A percentile compares a stretch with the other conserved stretches of the same genome.
Evolutionary conservation across 2,113 vertebrate species (phyloP).

Genomic region (Campylorhamphus procurvoides): DNA sequence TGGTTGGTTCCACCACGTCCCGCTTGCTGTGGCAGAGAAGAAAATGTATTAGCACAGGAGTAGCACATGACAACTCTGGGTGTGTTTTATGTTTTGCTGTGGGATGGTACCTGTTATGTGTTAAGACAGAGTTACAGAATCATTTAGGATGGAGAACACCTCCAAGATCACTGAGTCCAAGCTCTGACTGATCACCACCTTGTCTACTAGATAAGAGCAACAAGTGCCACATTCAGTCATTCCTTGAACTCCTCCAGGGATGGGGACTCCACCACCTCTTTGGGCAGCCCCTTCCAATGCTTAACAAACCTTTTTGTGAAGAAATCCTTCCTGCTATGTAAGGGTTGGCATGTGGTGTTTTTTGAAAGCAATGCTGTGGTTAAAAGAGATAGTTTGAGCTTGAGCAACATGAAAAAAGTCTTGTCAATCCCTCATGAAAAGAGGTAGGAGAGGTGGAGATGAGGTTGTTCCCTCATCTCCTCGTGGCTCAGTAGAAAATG

Average conservation of each 20-base stretch:
- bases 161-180: not conserved
- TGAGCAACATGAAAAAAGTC: not conserved
- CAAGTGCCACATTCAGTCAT: not conserved
- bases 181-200: not conserved
- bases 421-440: not conserved
- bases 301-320: not conserved
- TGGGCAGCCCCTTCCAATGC: not conserved
- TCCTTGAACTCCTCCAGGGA: not conserved
- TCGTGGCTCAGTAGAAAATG: not conserved
- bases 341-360: not conserved
- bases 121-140: not conserved
- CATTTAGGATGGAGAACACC: not conserved
- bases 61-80: not conserved
- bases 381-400: not conserved
- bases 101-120: too few relatives aligned
- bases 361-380: not conserved
- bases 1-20: accelerated
- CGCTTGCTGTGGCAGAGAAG: not conserved
- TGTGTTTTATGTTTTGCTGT: not conserved
- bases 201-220: not conserved
- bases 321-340: not conserved
- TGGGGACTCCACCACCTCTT: not conserved
- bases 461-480: not conserved
- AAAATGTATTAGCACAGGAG: not conserved
- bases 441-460: not conserved